A percentile compares a stretch with the other conserved stretches of the same genome.
phyloP scores from a whole-genome alignment of 2,797 vertebrate genomes.

The Acanthornis magna region DNA sequence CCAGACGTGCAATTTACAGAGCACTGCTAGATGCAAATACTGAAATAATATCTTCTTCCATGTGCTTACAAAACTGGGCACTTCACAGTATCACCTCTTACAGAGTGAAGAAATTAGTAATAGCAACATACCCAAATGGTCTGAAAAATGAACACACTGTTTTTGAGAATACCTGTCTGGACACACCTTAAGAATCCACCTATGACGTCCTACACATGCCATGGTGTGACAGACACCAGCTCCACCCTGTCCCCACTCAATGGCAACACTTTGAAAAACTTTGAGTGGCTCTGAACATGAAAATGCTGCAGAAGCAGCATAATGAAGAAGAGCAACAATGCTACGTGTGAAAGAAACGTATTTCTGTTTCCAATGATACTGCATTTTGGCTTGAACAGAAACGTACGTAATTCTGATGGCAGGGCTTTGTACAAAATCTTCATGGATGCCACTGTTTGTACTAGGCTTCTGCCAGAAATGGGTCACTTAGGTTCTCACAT shows the following conservation, averaged over 20 bases:
- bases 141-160: neutral
- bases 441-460: neutral
- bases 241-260: neutral
- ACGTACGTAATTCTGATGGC: neutral
- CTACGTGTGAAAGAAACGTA: neutral
- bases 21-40: neutral
- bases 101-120: neutral
- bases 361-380: neutral
- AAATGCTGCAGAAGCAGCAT: neutral
- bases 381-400: neutral
- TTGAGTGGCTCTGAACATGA: neutral
- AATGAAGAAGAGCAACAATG: neutral
- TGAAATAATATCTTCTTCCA: neutral
- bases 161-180: neutral
- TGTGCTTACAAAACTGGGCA: neutral
- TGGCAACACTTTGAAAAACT: neutral
- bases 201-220: rapidly evolving
- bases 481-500: neutral
- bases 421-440: neutral
- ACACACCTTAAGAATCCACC: neutral
- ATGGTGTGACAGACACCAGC: rapidly evolving
- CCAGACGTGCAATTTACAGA: neutral
- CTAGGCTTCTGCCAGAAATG: neutral
- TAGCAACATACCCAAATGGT: neutral
- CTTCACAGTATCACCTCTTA: neutral